A percentile compares a stretch with the other conserved stretches of the same genome.
phyloP scores from a whole-genome alignment of 2,888 invertebrate genomes.

The Dusona sp. region DNA sequence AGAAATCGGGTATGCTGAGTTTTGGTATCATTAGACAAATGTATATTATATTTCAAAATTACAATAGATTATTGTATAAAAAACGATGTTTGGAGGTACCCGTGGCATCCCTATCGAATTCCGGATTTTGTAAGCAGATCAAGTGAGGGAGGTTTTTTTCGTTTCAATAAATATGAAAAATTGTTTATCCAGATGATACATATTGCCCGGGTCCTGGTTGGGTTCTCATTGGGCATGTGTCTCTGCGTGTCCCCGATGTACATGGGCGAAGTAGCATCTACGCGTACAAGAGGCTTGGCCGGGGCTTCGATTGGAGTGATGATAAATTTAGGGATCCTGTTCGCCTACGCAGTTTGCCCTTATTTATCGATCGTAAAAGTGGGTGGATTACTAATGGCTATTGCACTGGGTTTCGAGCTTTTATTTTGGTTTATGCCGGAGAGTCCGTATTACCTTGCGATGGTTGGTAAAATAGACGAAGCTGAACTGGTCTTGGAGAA shows the following conservation, averaged over 20 bases:
- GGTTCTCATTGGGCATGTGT: slow-evolving; percentile 71
- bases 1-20: too few relatives aligned
- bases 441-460: slow-evolving; percentile 84
- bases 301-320: slow-evolving; percentile 87
- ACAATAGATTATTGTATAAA: too few relatives aligned
- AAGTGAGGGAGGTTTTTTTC: background rate
- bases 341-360: slow-evolving; percentile 76
- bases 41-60: too few relatives aligned
- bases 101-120: background rate
- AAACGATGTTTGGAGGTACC: too few relatives aligned
- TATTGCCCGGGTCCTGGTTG: slow-evolving; percentile 73
- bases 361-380: slow-evolving; percentile 73
- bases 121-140: background rate
- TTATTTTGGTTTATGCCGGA: slow-evolving; percentile 85
- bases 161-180: background rate
- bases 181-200: slow-evolving; percentile 72
- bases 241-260: slow-evolving; percentile 74
- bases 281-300: slow-evolving; percentile 86
- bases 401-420: slow-evolving; percentile 80
- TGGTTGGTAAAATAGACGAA: slow-evolving; percentile 79
- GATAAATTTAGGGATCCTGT: slow-evolving; percentile 81
- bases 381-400: slow-evolving; percentile 77
- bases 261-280: slow-evolving; percentile 76
- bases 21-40: too few relatives aligned
- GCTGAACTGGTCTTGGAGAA: slow-evolving; percentile 84